phyloP scores from a whole-genome alignment of 1,140 invertebrate species.

The Drosophila micromelanica region DNA sequence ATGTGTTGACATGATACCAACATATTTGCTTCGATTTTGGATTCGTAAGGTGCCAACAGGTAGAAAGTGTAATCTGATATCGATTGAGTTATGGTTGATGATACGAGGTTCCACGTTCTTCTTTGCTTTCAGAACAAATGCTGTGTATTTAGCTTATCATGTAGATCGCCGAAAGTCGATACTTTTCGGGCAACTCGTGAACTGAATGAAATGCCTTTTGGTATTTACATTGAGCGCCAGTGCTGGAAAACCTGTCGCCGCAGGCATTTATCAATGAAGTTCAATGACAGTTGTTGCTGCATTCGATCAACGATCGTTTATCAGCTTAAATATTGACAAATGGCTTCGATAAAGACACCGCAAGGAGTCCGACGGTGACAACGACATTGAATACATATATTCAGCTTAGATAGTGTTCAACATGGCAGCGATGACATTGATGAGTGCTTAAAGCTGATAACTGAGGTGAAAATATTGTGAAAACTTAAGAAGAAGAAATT shows the following conservation, averaged over 20 bases:
- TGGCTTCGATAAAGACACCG: constrained; percentile 58
- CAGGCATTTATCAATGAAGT: constrained; percentile 76
- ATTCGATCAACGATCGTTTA: constrained; percentile 74
- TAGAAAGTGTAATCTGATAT: constrained; percentile 60
- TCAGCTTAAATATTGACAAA: constrained; percentile 67
- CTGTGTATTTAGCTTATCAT: constrained; percentile 72
- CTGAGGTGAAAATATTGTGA: constrained; percentile 20
- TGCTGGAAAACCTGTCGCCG: constrained; percentile 28
- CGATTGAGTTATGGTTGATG: constrained; percentile 21
- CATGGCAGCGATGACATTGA: constrained; percentile 42
- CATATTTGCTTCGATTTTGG: constrained; percentile 66
- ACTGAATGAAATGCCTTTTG: constrained; percentile 23
- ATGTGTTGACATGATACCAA: constrained; percentile 58
- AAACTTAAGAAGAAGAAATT: neutral
- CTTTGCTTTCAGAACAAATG: neutral
- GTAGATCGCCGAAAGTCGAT: constrained; percentile 59
- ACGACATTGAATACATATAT: constrained; percentile 26
- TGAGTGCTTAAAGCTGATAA: constrained; percentile 32
- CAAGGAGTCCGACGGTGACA: constrained; percentile 5
- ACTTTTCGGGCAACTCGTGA: constrained; percentile 27
- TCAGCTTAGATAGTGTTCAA: constrained; percentile 26
- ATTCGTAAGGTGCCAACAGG: constrained; percentile 49
- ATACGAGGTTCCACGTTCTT: constrained; percentile 13
- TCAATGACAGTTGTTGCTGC: constrained; percentile 73
- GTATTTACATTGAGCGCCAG: constrained; percentile 27